These are phyloP conservation scores for Zosterops pallidus DNA, from an alignment of 2,113 vertebrate species.

Conservation along the genomic window DNA sequence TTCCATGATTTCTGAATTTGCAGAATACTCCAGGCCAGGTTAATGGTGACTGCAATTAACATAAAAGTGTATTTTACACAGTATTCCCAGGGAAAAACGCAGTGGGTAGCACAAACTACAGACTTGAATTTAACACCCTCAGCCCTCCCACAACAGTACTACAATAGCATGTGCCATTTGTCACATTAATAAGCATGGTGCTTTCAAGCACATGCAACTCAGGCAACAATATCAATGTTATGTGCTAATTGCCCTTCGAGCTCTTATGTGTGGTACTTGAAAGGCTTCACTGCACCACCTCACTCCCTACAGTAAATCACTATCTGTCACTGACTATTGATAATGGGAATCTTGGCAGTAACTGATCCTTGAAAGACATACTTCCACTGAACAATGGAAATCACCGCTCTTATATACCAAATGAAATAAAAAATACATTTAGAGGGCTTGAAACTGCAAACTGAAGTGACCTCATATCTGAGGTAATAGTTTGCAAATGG, in stretches of 20 bases:
- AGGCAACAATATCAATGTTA: not conserved
- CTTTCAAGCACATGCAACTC: not conserved
- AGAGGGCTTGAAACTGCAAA: not conserved
- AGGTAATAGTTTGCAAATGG: not conserved
- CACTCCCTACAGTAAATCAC: not conserved
- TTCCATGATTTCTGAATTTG: not conserved
- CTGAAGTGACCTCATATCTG: not conserved
- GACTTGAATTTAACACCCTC: not conserved
- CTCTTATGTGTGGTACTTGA: not conserved
- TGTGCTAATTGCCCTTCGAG: slow-evolving; percentile 15
- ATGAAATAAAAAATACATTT: not conserved
- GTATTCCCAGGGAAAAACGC: not conserved
- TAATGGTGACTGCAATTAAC: not conserved
- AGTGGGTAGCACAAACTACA: not conserved
- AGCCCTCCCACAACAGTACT: not conserved
- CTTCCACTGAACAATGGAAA: not conserved
- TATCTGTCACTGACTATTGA: not conserved
- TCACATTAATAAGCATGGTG: not conserved
- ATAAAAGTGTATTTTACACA: not conserved
- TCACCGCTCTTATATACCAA: not conserved
- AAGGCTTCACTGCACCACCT: not conserved
- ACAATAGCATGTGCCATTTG: not conserved
- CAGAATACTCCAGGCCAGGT: not conserved
- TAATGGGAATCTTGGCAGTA: slow-evolving; percentile 1
- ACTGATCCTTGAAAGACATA: slow-evolving; percentile 44